phyloP scores from a whole-genome alignment of 2,888 invertebrate species.

The Cylloceria caligata region DNA sequence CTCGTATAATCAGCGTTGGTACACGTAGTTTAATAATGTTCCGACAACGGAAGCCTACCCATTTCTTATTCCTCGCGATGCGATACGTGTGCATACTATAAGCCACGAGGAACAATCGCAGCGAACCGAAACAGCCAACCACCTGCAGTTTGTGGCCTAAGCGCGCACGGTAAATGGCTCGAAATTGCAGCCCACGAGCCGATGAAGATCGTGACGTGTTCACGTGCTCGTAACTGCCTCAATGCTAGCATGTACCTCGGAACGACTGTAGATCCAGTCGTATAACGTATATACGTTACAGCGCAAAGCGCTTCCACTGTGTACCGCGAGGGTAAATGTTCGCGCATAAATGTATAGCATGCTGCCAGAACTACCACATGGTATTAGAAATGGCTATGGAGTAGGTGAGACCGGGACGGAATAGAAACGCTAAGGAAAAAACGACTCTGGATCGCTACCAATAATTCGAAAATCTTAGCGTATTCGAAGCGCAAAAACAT shows the following conservation, averaged over 20 bases:
- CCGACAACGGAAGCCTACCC: slow-evolving; percentile 38
- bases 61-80: slow-evolving; percentile 45
- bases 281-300: not conserved
- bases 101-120: slow-evolving; percentile 28
- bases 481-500: no score
- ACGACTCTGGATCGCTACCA: no score
- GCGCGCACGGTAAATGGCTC: slow-evolving; percentile 48
- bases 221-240: slow-evolving; percentile 54
- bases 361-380: not conserved
- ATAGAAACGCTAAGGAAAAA: no score
- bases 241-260: slow-evolving; percentile 26
- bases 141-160: slow-evolving; percentile 2
- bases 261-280: slow-evolving; percentile 10
- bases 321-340: not conserved
- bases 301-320: not conserved
- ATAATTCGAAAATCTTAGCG: no score
- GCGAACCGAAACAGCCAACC: slow-evolving; percentile 35
- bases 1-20: slow-evolving; percentile 32
- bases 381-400: not conserved
- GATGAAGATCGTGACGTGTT: slow-evolving; percentile 61
- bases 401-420: not conserved
- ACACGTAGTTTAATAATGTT: slow-evolving; percentile 53
- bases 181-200: slow-evolving; percentile 44
- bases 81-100: slow-evolving; percentile 8
- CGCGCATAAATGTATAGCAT: slow-evolving; percentile 14